Base-by-base conservation (phyloP, 2,113 vertebrate species). In the Otocyon megalotis region DNA sequence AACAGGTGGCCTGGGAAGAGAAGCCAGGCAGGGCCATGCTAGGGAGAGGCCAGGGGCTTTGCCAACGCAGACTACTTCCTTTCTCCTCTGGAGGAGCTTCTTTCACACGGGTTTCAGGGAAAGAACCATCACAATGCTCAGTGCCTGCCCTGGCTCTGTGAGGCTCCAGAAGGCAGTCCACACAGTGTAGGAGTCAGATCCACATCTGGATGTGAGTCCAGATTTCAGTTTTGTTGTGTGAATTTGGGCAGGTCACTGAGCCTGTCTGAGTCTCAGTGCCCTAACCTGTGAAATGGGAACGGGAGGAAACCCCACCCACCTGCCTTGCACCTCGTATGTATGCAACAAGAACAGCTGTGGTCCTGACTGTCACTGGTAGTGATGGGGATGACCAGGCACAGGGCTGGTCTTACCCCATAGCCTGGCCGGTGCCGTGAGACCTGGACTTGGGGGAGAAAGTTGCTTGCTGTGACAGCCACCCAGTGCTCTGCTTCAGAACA, bases 1-100 rank as follows among this genome's bases (percentile, higher is more conserved):
- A 63, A 30, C 48, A 28, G 54, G n/a, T 1, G 43, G 28, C 17
- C 65, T 48, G 67, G 67, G 15, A 14, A 16, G 56, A 30, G 35
- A 20, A 24, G 53, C 67, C 48, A 37, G 63, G 3, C 43, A 12
- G 82, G n/a, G 13, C 15, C 17, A 5, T 6, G 1, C 16, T 0
- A 17, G 53, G 30, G 48, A 67, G 54, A 56, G 86, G 60, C 37
- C 43, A 20, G 69, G 2, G 24, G 43, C 81, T 58, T 62, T 5
- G 11, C 24, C 8, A 19, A 15, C 0, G 9, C 1, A 1, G 5
- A 3, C 3, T 9, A 13, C 4, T 10, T 56, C 35, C 60, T 53
- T 32, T 35, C 50, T 50, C 19, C 32, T 32, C 13, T 17, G 71
- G 77, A 72, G 35, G 65, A 16, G 26, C 9, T 7, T 5, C 26